Evolutionary conservation across 2,113 vertebrate species (phyloP).

Genomic region (Megaceryle torquata): DNA sequence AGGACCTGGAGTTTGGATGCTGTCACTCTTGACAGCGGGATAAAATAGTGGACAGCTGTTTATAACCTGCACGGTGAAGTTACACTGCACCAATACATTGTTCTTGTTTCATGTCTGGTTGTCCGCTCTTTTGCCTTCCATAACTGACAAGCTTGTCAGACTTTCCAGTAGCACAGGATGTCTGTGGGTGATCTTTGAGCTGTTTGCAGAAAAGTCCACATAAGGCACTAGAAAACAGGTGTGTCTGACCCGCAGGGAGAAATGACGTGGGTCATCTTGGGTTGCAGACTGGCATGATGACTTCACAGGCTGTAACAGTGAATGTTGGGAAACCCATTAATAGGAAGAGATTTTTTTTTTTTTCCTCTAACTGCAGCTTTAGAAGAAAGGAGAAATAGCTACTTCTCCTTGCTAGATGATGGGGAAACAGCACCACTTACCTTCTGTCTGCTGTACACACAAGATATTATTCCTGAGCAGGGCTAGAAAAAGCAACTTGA

Average conservation of each 20-base stretch:
- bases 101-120: background rate
- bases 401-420: background rate
- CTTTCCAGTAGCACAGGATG: background rate
- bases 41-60: rapidly evolving
- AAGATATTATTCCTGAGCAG: background rate
- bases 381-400: background rate
- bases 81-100: background rate
- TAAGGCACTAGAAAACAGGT: background rate
- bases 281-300: background rate
- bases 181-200: background rate
- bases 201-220: background rate
- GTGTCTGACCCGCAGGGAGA: background rate
- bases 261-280: rapidly evolving
- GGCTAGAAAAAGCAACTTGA: background rate
- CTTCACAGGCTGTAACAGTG: background rate
- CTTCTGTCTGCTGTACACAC: background rate
- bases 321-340: background rate
- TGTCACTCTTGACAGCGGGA: background rate
- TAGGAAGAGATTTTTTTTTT: background rate
- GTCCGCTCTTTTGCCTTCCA: background rate
- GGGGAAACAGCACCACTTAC: background rate
- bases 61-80: rapidly evolving
- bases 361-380: background rate
- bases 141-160: rapidly evolving
- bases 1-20: background rate